Evolutionary conservation across 2,888 invertebrate genomes (phyloP).

Genomic region (Tipula vernalis): DNA sequence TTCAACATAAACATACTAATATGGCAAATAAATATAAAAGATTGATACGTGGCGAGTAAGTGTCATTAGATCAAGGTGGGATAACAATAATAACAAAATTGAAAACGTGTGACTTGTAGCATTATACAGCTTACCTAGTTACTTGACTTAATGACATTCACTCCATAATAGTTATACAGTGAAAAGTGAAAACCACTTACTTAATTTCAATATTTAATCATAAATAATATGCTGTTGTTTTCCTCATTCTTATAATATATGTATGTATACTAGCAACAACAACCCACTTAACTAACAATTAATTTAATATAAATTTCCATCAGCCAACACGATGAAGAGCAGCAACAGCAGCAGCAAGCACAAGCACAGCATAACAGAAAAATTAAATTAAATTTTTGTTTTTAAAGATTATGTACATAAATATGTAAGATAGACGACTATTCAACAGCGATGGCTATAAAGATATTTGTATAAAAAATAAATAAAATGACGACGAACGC

Average conservation of each 20-base stretch:
- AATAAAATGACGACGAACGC: background rate
- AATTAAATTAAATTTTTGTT: background rate
- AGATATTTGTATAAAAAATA: background rate
- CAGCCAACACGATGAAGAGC: background rate
- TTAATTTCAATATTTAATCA: background rate
- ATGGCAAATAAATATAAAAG: background rate
- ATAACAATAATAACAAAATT: background rate
- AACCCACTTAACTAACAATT: constrained; percentile 4
- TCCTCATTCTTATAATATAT: background rate
- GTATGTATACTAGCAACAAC: background rate
- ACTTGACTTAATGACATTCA: background rate
- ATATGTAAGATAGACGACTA: background rate
- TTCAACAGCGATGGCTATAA: background rate
- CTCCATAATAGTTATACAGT: background rate
- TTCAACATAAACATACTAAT: no score
- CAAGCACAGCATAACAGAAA: background rate
- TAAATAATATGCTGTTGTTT: background rate
- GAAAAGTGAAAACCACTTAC: background rate
- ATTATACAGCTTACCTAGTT: background rate
- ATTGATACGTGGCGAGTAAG: background rate
- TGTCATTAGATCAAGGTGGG: background rate
- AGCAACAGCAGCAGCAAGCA: background rate
- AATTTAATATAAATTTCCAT: background rate
- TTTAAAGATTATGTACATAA: background rate
- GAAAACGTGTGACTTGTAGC: no score